These are phyloP conservation scores for Osmoderma eremita DNA, from an alignment of 2,888 invertebrate genomes.

Conservation along the genomic window DNA sequence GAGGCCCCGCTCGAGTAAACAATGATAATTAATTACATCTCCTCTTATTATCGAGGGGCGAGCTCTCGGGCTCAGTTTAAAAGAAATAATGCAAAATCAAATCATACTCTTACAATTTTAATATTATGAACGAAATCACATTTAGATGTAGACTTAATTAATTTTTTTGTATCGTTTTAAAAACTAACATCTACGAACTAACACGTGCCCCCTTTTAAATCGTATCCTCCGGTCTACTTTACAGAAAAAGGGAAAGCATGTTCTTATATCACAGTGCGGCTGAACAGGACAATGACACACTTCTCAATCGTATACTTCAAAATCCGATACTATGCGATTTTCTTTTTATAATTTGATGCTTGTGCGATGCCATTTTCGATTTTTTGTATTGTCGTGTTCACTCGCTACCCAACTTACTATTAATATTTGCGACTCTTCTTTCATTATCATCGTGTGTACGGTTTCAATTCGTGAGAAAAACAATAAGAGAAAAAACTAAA, in stretches of 20 bases:
- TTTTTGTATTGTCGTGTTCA: conserved; percentile 63
- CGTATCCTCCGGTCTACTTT: conserved; percentile 26
- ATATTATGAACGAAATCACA: conserved; percentile 61
- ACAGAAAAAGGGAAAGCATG: conserved; percentile 3
- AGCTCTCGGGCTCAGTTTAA: conserved; percentile 1
- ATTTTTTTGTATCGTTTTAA: conserved; percentile 44
- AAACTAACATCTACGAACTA: conserved; percentile 57
- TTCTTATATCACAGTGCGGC: conserved; percentile 63
- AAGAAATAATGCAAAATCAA: conserved; percentile 53
- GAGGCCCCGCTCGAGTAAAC: conserved; percentile 55
- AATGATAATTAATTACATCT: conserved; percentile 17
- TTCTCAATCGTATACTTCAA: conserved; percentile 11
- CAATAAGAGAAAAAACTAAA: conserved; percentile 23
- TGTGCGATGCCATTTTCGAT: conserved; percentile 1
- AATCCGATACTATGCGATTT: conserved; percentile 17
- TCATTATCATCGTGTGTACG: not conserved
- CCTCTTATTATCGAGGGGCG: conserved; percentile 4
- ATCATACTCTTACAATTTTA: conserved; percentile 61
- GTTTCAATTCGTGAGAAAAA: conserved; percentile 25
- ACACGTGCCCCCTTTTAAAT: conserved; percentile 45
- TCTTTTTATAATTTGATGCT: conserved; percentile 9
- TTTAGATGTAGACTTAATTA: conserved; percentile 57
- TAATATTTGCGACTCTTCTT: conserved; percentile 31
- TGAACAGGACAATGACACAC: conserved; percentile 63
- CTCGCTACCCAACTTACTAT: conserved; percentile 60